These are phyloP conservation scores for Neodon shergylaensis DNA, from an alignment of 2,113 vertebrate genomes.

Conservation along the genomic window DNA sequence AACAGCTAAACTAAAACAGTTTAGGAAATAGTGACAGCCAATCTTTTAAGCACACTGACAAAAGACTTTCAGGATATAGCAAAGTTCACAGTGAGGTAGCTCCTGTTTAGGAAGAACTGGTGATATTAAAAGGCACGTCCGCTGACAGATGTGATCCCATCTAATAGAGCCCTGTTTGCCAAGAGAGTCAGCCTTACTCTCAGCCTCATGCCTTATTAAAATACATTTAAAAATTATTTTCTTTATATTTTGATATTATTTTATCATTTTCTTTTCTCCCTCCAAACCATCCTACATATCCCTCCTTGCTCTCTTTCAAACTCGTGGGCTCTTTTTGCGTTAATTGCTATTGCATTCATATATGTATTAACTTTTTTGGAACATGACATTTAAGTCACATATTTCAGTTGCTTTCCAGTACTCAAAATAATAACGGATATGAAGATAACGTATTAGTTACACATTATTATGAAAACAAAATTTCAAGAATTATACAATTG, in stretches of 20 bases:
- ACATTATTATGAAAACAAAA: not conserved
- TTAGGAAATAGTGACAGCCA: not conserved
- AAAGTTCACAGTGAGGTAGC: not conserved
- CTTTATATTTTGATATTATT: not conserved
- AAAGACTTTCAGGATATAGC: not conserved
- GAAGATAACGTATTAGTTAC: not conserved
- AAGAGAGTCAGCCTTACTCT: not conserved
- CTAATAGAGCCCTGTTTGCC: accelerated
- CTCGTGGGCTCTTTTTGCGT: not conserved
- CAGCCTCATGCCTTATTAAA: not conserved
- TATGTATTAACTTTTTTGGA: not conserved
- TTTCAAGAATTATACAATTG: not conserved
- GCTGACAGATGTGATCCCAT: not conserved
- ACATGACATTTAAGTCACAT: not conserved
- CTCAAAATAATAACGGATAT: not conserved
- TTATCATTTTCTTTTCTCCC: not conserved
- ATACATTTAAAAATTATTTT: not conserved
- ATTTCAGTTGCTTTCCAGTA: not conserved
- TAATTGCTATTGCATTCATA: not conserved
- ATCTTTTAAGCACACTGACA: not conserved
- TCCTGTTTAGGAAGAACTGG: not conserved
- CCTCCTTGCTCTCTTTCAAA: not conserved
- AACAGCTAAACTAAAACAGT: not conserved
- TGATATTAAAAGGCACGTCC: not conserved
- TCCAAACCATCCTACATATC: not conserved